Conservation (phyloP, 2,888 invertebrate genomes). For the Athalia rosae region DNA sequence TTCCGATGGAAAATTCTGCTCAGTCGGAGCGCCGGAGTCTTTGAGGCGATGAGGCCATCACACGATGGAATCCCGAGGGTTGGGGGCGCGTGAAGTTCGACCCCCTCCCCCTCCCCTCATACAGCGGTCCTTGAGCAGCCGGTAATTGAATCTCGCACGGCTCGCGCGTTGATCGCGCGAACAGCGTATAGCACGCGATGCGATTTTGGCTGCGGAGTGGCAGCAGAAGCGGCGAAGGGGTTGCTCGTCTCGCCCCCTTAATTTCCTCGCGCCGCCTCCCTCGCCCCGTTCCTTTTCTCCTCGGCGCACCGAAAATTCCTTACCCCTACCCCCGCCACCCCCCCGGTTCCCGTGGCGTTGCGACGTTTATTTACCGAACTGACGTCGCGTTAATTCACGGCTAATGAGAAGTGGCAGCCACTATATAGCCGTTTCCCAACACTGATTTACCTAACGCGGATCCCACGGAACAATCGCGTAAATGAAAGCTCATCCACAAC, state of each 20-base stretch:
- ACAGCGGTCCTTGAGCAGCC: constrained; percentile 37
- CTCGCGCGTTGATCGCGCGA: constrained; percentile 14
- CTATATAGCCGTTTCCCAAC: constrained; percentile 2
- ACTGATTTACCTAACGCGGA: constrained; percentile 1
- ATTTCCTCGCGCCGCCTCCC: not conserved
- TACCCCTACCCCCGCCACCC: not conserved
- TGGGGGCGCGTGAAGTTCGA: constrained; percentile 5
- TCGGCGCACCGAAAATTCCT: not conserved
- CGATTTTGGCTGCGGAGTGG: no score
- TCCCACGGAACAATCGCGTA: not conserved
- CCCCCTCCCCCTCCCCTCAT: no score
- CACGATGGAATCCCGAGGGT: constrained; percentile 15
- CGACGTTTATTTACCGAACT: constrained; percentile 42
- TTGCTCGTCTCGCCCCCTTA: not conserved
- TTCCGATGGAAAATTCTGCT: no score
- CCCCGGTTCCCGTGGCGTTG: constrained; percentile 9
- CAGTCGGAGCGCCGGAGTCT: no score
- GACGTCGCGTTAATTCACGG: constrained; percentile 39
- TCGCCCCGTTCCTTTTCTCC: not conserved
- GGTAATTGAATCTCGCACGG: constrained; percentile 43
- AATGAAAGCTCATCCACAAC: not conserved
- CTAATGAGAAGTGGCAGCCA: constrained; percentile 39
- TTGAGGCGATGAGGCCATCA: no score
- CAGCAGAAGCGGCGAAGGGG: no score
- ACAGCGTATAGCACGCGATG: constrained; percentile 34